Base-by-base conservation (phyloP, 2,888 invertebrate species). In the Craniophora ligustri region DNA sequence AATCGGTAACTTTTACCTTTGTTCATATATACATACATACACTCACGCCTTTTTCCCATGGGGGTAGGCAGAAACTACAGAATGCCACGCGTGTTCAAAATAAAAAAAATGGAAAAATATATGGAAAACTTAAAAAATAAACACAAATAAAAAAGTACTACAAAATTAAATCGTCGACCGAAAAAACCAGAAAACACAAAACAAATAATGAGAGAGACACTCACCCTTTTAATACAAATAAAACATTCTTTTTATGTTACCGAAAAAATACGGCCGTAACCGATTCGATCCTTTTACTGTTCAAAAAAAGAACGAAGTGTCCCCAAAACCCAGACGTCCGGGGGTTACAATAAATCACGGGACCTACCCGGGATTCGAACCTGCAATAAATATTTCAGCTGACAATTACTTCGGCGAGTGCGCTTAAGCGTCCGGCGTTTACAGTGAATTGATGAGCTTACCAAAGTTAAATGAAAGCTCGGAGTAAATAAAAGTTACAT, bases 301-400 rank as follows among this genome's bases (percentile, higher is more conserved):
- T n/a, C n/a, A n/a, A n/a, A n/a, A n/a, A n/a, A 48, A 61, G 72
- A 74, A 67, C 59, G 56, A 59, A 67, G 53, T 60, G 72, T 63
- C 44, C 53, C 19, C 46, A 50, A 48, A 19, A 44, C 54, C 55
- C 48, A 56, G 55, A 55, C 54, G 31, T 41, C 40, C 13, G 21
- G 41, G n/a, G 67, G 60, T 49, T 46, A 32, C 74, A 18, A 71
- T 85, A 84, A 84, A 84, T 83, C 82, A 68, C 55, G 63, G 44
- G 62, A 50, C 68, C 67, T 44, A 57, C 70, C 64, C 68, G 62
- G 63, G 60, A 68, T 51, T 73, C 63, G 76, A 77, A 75, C 79
- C 78, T 61, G 63, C 77, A 73, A 84, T 85, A 85, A 84, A 85
- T 85, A 81, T 75, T 72, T 84, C 85, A 82, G 56, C 79, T 84